Base-by-base conservation (phyloP, 2,113 vertebrate species). In the Misgurnus anguillicaudatus region DNA sequence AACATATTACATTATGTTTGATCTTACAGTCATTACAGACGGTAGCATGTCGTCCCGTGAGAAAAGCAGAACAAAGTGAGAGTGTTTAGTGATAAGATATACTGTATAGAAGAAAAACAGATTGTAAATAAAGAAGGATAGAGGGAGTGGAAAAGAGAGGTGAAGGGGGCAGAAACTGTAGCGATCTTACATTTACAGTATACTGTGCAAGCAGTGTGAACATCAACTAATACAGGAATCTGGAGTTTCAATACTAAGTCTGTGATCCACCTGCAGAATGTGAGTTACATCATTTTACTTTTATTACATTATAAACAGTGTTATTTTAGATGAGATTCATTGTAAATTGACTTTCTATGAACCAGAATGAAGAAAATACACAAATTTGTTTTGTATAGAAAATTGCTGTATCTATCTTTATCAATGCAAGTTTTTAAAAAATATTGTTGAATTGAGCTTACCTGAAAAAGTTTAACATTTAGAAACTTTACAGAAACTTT, bases 11-110 rank as follows among this genome's bases (percentile, higher is more conserved):
- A 13, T 1, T n/a, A 66, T 6, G 9, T 66, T 66, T 21, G 41
- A 45, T 11, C 41, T 19, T 41, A 45, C 8, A 8, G 66, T 16
- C 45, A 9, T 1, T 5, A 5, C 39, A 75, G 64, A 38, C 24
- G 16, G 24, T 38, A 64, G 21, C 42, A 39, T 51, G 42, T 51
- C 51, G 24, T 64, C 21, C 73, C 73, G 6, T 75, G 73, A 75
- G 60, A 75, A 64, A 75, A 75, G 17, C 21, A 64, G 73, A 64
- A 75, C 14, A 41, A 68, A 24, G 19, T 9, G n/a, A 45, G 21
- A 9, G 6, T 63, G 45, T 38, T n/a, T 31, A 38, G 42, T 53
- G 73, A 75, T 75, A 53, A 75, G 73, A 75, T 64, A 53, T 6
- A 45, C 24, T 31, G 24, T 1, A 31, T 31, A 48, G 47, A 55